Evolutionary conservation across 2,797 vertebrate species (phyloP).

Genomic region (Labeo calbasu): DNA sequence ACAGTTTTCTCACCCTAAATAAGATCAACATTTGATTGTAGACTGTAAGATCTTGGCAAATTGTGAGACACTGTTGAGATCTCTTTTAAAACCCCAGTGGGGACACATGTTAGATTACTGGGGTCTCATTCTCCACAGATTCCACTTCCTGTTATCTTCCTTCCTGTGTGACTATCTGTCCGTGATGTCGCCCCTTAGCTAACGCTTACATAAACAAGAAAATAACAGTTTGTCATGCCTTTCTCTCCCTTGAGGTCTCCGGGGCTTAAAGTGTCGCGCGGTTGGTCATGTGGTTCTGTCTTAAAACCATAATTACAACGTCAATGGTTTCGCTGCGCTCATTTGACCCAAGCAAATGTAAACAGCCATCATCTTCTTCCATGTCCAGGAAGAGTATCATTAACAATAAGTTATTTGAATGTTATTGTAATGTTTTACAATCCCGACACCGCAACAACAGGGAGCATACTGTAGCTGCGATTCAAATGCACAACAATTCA

Average conservation of each 20-base stretch:
- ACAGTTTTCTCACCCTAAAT: not conserved
- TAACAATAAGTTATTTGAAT: constrained; percentile 56
- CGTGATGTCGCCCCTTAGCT: constrained; percentile 5
- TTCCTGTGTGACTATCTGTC: constrained; percentile 55
- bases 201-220: constrained; percentile 63
- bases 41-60: not conserved
- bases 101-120: constrained; percentile 30
- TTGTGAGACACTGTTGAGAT: constrained; percentile 4
- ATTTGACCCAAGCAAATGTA: constrained; percentile 56
- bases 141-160: constrained; percentile 62
- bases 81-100: not conserved
- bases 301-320: constrained; percentile 65
- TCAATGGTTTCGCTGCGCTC: constrained; percentile 53
- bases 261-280: constrained; percentile 46
- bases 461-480: constrained; percentile 46
- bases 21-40: not conserved
- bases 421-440: constrained; percentile 63
- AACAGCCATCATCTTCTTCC: constrained; percentile 66
- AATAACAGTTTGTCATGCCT: constrained; percentile 56
- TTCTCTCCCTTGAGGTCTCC: constrained; percentile 53
- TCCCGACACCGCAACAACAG: constrained; percentile 70
- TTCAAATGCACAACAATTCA: constrained; percentile 67
- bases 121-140: constrained; percentile 46
- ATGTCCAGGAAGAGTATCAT: not conserved
- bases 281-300: constrained; percentile 56